Base-by-base conservation (phyloP, 2,888 invertebrate species). In the Apodemia mormo region DNA sequence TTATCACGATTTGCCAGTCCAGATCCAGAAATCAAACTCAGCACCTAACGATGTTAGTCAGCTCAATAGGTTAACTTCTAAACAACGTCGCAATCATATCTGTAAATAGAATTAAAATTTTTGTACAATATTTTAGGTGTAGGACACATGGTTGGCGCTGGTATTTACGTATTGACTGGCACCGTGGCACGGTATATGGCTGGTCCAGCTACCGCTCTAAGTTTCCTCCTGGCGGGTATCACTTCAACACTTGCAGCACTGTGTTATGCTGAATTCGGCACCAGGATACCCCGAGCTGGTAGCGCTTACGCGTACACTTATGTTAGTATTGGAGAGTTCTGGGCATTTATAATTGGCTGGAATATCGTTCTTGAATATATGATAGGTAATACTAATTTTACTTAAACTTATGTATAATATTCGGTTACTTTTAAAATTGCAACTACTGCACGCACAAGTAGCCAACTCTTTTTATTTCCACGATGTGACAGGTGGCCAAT, bases 281-380 rank as follows among this genome's bases (percentile, higher is more conserved):
- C 97, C 0, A 94, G 96, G 72, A 96, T 98, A 64, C 98, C 98
- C 0, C 96, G 97, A 87, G 97, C 98, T 3, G 98, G 98, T 0
- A 98, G 98, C 64, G 98, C 98, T 1, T 98, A 98, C 84, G 96
- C 98, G 29, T 98, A 98, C 87, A 98, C 98, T 7, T 98, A 98
- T 83, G 97, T 98, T 70, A 97, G 97, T 76, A 95, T 98, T 71
- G 98, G 98, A 22, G 98, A 98, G 86, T 97, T 98, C 82, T 97
- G 97, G 96, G 98, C 98, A 0, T 98, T 98, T 81, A 95, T 97
- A 68, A 98, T 98, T 80, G 98, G 98, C 37, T 98, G 98, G 98
- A 98, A 98, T 83, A 96, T 98, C 70, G 95, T 98, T 56, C 87
- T 98, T 79, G 98, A 98, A 83, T 97, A 98, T 83, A 96, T 97